Evolutionary conservation across 2,113 vertebrate species (phyloP), one percentile per base, ranked within the genome.

Genomic region (Gulo gulo): DNA sequence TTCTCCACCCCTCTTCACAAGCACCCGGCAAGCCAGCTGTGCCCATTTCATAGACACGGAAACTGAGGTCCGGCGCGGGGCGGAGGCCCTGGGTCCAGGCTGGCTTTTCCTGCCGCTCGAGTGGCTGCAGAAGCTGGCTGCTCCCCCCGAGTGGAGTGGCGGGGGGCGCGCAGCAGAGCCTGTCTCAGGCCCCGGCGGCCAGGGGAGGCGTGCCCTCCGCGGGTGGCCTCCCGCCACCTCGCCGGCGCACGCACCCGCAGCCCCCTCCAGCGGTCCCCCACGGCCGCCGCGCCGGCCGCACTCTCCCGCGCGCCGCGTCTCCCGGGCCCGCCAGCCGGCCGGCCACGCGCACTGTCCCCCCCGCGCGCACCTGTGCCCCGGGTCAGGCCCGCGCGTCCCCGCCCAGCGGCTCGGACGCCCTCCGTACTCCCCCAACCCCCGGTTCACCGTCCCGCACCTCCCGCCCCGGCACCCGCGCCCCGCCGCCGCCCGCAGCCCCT

Each of bases 1-100:
- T 71, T 16, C 67, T 2, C 47, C 73, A 4, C 4, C 50, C n/a
- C 4, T 45, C 81, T 45, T 69, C 76, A 1, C 26, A 23, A 23
- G 26, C 55, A 50, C 13, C 50, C 3, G 3, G 6, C 57, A 16
- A 42, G 36, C 5, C 59, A n/a, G 42, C 67, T n/a, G 67, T 13
- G 73, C 87, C 95, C 94, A 79, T 83, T 97, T 87, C 96, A 89
- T 2, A 94, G 97, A 21, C 39, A 0, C 6, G 47, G 74, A 97
- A 71, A 96, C 95, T 88, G 94, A 97, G 97, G 78, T 14, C 24
- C 39, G 3, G 7, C 1, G 52, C 2, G 9, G 31, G 45, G 23
- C 1, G 71, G 50, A 39, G 74, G 36, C n/a, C 47, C 2, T 6
- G 39, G 74, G 67, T 79, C 80, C 61, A 8, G 55, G 23, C 24